phyloP scores from a whole-genome alignment of 2,888 invertebrate species.

The Leptarthrus brevirostris region DNA sequence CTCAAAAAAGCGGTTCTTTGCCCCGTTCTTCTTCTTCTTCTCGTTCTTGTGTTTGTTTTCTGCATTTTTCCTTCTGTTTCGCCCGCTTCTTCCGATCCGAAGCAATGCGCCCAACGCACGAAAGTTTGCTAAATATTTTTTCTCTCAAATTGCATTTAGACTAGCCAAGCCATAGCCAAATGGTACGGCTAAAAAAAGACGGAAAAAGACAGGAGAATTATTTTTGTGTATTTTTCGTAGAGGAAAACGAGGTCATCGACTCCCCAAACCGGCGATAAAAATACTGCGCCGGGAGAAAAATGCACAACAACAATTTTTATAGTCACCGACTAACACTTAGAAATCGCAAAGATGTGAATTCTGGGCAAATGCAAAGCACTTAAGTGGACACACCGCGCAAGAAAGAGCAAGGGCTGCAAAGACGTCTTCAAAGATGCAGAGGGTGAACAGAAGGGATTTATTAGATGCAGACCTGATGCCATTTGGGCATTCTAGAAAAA shows the following conservation, averaged over 20 bases:
- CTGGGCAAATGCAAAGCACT: background rate
- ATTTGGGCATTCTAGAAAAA: slow-evolving; percentile 20
- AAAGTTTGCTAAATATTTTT: slow-evolving; percentile 28
- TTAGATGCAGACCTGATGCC: slow-evolving; percentile 15
- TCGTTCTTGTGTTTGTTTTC: background rate
- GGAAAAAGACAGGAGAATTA: slow-evolving; percentile 24
- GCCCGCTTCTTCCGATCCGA: background rate
- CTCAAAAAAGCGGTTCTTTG: background rate
- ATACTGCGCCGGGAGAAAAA: slow-evolving; percentile 44
- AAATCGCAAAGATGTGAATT: background rate
- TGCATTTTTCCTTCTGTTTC: background rate
- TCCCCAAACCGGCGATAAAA: slow-evolving; percentile 48
- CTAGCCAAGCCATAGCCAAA: slow-evolving; percentile 38
- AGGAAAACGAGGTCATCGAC: slow-evolving; percentile 47
- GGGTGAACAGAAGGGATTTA: background rate
- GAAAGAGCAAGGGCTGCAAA: background rate
- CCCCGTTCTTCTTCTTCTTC: background rate
- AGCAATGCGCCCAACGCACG: background rate
- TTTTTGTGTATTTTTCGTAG: slow-evolving; percentile 41
- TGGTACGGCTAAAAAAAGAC: slow-evolving; percentile 11
- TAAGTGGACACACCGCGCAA: background rate
- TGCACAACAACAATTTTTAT: background rate
- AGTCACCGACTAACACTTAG: slow-evolving; percentile 21
- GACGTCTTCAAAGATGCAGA: background rate
- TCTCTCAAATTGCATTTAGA: slow-evolving; percentile 29